Conservation (phyloP, 2,113 vertebrate genomes). For the Mormyrus iriodes region DNA sequence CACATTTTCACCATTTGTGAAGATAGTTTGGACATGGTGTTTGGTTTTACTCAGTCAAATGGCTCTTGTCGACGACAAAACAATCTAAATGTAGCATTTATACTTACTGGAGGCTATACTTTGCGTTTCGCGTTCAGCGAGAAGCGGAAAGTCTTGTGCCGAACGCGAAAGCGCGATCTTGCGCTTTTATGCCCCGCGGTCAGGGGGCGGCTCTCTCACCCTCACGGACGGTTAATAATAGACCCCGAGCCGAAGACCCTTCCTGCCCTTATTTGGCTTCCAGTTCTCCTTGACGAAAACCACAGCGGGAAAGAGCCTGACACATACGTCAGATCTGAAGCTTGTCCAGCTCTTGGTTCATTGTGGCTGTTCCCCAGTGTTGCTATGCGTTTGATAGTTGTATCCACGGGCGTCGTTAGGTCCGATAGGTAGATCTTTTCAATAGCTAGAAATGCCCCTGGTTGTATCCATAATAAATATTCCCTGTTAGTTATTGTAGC, state of each 20-base stretch:
- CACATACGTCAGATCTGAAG: background rate
- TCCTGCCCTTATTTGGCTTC: constrained; percentile 20
- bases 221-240: constrained; percentile 13
- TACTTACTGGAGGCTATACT: constrained; percentile 67
- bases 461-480: background rate
- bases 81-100: constrained; percentile 60
- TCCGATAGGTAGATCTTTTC: no score
- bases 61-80: constrained; percentile 54
- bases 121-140: constrained; percentile 59
- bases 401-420: no score
- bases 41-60: constrained; percentile 55
- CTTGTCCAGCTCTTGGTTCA: background rate
- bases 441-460: no score
- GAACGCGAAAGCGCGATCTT: constrained; percentile 49
- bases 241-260: background rate
- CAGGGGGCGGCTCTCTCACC: constrained; percentile 23
- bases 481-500: background rate
- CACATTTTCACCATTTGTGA: constrained; percentile 46
- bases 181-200: constrained; percentile 52
- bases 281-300: background rate
- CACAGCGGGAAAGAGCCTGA: background rate
- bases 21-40: constrained; percentile 57
- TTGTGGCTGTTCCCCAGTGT: background rate
- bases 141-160: constrained; percentile 57
- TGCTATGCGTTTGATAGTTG: background rate